Percentiles rank a stretch among this genome's conserved stretches.
Evolutionary conservation across 2,797 vertebrate genomes (phyloP).

Genomic region (Paratrypauchen microcephalus): DNA sequence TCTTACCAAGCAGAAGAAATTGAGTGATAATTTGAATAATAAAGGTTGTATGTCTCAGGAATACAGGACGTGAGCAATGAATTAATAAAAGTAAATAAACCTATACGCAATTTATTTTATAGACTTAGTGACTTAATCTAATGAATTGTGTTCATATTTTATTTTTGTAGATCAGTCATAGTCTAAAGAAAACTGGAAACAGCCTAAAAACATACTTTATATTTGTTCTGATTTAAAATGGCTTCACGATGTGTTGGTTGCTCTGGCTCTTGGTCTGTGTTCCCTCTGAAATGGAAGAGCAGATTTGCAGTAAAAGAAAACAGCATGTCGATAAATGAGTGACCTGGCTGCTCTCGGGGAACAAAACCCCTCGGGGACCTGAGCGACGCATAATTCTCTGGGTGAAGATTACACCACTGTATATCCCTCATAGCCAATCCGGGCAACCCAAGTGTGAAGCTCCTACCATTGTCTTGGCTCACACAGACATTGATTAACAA

Average conservation of each 20-base stretch:
- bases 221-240: constrained; percentile 18
- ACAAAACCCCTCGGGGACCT: constrained; percentile 52
- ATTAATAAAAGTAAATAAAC: background rate
- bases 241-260: background rate
- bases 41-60: background rate
- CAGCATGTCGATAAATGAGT: constrained; percentile 55
- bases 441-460: constrained; percentile 65
- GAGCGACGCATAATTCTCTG: constrained; percentile 63
- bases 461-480: constrained; percentile 70
- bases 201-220: constrained; percentile 29
- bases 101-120: background rate
- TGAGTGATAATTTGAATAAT: constrained; percentile 66
- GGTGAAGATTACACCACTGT: constrained; percentile 74
- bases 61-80: background rate
- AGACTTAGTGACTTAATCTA: background rate
- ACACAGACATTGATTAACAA: constrained; percentile 83
- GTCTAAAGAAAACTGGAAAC: constrained; percentile 30
- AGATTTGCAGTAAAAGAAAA: constrained; percentile 45
- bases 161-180: background rate
- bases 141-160: background rate
- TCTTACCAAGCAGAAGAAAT: constrained; percentile 72
- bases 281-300: constrained; percentile 27
- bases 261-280: background rate
- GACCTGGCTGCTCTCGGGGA: constrained; percentile 51
- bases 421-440: constrained; percentile 69